Base-by-base conservation (phyloP, 2,113 vertebrate species). In the Otocyon megalotis region DNA sequence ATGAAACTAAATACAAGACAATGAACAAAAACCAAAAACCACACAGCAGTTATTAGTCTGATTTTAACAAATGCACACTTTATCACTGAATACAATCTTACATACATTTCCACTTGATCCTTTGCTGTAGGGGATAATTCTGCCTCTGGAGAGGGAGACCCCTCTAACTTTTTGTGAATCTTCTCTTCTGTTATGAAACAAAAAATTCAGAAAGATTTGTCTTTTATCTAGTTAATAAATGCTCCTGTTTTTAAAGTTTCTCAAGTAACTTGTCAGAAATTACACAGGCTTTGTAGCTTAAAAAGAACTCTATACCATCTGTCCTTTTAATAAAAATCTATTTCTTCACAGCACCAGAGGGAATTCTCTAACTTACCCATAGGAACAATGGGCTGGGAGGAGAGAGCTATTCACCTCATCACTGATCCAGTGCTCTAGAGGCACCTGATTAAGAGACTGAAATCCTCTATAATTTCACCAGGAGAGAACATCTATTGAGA, bases 71-170 rank as follows among this genome's bases (percentile, higher is more conserved):
- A 56, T 11, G 35, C 30, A 32, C 60, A 65, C 16, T 63, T 69
- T 5, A 88, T 26, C 2, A 93, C 88, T 56, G 26, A 35, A 30
- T 37, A 60, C 69, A n/a, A 62, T 76, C 80, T 67, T 77, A 98
- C 99, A 97, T 99, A 99, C 99, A 99, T 99, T 99, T 99, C 99
- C 99, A 99, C 99, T 99, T 99, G 99, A 98, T 99, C 99, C 99
- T 99, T 99, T 96, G 99, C 99, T 98, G 99, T 99, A 93, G 99
- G 99, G 97, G 99, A 99, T 97, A 99, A 98, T 97, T 99, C 99
- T 98, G 99, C 98, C 97, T 99, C 99, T 84, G 99, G 99, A 99
- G 99, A 99, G 97, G 99, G 99, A 97, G 99, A 99, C 97, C 98
- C 99, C 98, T 99, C 99, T 92, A 99, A 98, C 98, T 99, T 99